Evolutionary conservation across 2,888 invertebrate species (phyloP).

Genomic region (Agapostemon virescens): DNA sequence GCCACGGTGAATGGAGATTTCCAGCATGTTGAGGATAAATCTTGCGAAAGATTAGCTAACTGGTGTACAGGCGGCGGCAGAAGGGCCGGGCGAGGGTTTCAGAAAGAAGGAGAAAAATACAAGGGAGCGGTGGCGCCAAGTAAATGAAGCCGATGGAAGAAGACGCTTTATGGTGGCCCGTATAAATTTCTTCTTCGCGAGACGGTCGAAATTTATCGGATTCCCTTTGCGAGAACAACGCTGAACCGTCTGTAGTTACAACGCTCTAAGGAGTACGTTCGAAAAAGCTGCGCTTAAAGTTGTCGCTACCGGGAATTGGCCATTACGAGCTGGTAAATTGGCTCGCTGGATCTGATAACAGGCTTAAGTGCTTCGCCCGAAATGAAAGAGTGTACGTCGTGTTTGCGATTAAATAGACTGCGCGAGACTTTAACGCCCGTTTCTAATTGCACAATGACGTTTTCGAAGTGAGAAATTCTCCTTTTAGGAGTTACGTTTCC

Average conservation of each 20-base stretch:
- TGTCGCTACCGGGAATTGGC: constrained; percentile 38
- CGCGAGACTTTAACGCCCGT: constrained; percentile 10
- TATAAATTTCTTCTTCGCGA: constrained; percentile 53
- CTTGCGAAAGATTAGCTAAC: constrained; percentile 38
- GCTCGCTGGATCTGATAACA: constrained; percentile 45
- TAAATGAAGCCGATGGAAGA: constrained; percentile 47
- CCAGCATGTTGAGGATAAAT: constrained; percentile 29
- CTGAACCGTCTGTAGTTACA: background rate
- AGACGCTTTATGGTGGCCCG: constrained; percentile 50
- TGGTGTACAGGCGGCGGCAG: constrained; percentile 1
- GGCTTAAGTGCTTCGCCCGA: constrained; percentile 31
- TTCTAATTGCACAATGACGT: background rate
- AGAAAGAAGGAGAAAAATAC: constrained; percentile 2
- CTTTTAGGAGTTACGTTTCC: background rate
- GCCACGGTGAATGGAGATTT: constrained; percentile 34
- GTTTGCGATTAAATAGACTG: background rate
- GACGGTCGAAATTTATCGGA: constrained; percentile 51
- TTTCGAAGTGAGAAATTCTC: background rate
- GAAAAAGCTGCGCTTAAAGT: constrained; percentile 42
- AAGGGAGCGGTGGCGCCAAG: constrained; percentile 14
- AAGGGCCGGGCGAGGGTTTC: background rate
- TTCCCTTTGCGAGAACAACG: constrained; percentile 31
- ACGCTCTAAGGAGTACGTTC: background rate
- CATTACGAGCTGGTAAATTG: constrained; percentile 23
- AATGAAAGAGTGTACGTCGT: constrained; percentile 18